These are phyloP conservation scores for Drosophila helvetica DNA, from an alignment of 2,888 invertebrate genomes.

Conservation along the genomic window DNA sequence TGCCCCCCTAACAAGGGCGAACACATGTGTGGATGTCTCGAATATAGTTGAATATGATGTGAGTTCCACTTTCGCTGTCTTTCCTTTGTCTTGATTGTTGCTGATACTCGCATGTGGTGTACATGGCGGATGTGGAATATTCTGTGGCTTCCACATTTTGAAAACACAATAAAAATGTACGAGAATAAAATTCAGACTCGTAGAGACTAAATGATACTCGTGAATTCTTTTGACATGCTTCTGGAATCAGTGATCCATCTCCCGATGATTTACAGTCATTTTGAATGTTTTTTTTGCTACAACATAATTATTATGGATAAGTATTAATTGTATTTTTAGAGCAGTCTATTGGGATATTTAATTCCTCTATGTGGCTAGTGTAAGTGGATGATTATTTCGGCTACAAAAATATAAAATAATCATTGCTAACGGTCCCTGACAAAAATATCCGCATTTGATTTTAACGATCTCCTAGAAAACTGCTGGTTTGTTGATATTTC, in stretches of 20 bases:
- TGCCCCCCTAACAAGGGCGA: slow-evolving; percentile 47
- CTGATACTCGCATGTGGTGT: too few species aligned
- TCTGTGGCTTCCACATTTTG: not conserved
- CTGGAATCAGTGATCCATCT: too few species aligned
- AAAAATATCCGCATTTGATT: too few species aligned
- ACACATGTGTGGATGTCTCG: slow-evolving; percentile 57
- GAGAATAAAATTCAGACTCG: not conserved
- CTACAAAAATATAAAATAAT: too few species aligned
- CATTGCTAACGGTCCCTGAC: too few species aligned
- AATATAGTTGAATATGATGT: slow-evolving; percentile 13
- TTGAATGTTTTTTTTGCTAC: too few species aligned
- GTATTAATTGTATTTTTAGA: too few species aligned
- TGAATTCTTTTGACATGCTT: not conserved
- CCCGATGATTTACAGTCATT: too few species aligned
- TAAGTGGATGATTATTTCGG: too few species aligned
- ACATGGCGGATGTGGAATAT: not conserved
- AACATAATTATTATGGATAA: too few species aligned
- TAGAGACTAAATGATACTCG: not conserved
- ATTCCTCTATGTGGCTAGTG: too few species aligned
- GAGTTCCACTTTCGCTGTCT: slow-evolving; percentile 8
- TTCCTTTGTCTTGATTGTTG: slow-evolving; percentile 27
- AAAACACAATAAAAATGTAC: not conserved
- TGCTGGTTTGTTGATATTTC: not conserved
- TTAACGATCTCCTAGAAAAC: not conserved
- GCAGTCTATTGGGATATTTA: too few species aligned